Conservation (phyloP, 2,888 invertebrate species). For the Drosophila incognita region DNA sequence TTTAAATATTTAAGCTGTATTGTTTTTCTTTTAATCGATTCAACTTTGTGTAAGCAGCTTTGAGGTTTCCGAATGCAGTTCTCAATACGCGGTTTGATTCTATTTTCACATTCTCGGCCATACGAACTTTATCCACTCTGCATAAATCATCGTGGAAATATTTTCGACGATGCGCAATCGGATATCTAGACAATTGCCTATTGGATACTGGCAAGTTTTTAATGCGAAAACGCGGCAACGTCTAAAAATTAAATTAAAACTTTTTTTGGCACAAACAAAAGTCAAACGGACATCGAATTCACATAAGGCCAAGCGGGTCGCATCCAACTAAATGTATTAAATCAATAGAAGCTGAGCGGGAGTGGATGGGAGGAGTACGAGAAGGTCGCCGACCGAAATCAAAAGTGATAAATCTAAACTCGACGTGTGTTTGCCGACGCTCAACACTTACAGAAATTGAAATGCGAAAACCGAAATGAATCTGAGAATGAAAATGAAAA, state of each 20-base stretch:
- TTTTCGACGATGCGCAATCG: conserved; percentile 6
- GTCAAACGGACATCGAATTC: conserved; percentile 40
- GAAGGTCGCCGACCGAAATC: conserved; percentile 55
- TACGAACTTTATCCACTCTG: conserved; percentile 29
- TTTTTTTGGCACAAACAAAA: conserved; percentile 56
- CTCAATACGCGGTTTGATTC: background rate
- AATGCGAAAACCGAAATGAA: conserved; percentile 45
- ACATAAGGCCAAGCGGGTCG: conserved; percentile 32
- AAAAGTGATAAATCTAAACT: conserved; percentile 80
- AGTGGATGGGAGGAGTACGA: background rate
- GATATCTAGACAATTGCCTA: conserved; percentile 12
- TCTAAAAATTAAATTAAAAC: conserved; percentile 70
- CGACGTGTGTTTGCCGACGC: conserved; percentile 57
- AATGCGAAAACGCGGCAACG: conserved; percentile 64
- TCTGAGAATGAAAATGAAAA: conserved; percentile 46
- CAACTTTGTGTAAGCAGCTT: background rate
- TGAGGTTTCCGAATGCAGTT: background rate
- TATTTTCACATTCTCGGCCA: conserved; percentile 2
- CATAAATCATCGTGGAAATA: conserved; percentile 46
- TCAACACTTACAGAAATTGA: conserved; percentile 73
- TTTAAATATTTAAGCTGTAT: background rate
- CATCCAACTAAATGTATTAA: conserved; percentile 77
- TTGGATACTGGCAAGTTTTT: conserved; percentile 53
- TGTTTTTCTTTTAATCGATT: background rate
- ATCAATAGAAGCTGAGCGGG: conserved; percentile 65